phyloP scores from a whole-genome alignment of 2,113 vertebrate species.

The Neogale vison region DNA sequence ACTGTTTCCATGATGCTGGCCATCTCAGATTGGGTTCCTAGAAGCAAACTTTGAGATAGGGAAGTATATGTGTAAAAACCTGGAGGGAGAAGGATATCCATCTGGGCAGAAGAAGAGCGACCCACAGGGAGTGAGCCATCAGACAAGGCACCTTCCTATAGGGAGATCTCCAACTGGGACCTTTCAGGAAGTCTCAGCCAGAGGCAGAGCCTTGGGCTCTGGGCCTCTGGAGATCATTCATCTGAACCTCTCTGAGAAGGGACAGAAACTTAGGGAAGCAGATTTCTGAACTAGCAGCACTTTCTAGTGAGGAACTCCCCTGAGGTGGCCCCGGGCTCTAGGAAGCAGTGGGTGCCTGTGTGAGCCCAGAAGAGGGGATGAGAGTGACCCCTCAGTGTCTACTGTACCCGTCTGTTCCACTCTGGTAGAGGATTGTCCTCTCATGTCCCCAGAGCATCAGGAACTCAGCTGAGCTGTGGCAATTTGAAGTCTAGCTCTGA shows the following conservation, averaged over 20 bases:
- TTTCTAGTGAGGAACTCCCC: neutral
- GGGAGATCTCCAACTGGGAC: neutral
- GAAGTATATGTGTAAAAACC: neutral
- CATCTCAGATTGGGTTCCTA: neutral
- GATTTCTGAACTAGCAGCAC: neutral
- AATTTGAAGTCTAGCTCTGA: neutral
- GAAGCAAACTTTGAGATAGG: neutral
- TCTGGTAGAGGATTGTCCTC: neutral
- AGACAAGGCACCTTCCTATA: neutral
- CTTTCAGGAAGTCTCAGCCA: neutral
- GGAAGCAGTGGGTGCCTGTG: neutral
- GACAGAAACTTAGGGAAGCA: neutral
- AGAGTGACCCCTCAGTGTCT: neutral
- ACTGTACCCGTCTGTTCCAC: neutral
- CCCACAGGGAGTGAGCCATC: neutral
- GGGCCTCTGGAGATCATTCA: neutral
- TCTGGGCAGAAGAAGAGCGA: neutral
- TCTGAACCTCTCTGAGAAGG: neutral
- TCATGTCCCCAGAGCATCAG: neutral
- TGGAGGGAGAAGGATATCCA: neutral
- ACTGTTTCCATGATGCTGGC: neutral
- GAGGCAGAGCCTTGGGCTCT: neutral
- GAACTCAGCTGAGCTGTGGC: neutral
- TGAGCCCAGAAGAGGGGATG: neutral
- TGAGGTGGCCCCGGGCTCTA: neutral